Conservation (phyloP, 2,888 invertebrate genomes). For the Coelopa pilipes region DNA sequence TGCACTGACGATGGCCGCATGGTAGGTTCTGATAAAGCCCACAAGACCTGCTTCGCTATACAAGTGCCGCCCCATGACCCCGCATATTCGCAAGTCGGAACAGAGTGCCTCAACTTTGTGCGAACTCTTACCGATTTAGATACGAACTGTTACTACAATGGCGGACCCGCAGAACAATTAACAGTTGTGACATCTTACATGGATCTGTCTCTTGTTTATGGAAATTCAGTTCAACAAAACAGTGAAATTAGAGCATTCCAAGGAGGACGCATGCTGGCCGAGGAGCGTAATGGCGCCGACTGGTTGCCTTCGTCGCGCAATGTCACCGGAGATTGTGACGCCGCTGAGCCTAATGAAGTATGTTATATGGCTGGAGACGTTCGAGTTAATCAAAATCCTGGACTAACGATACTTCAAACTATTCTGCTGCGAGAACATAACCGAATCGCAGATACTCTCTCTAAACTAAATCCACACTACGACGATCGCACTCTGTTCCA, state of each 20-base stretch:
- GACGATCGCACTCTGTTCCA: conserved; percentile 69
- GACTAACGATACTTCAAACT: conserved; percentile 67
- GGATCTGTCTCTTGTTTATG: conserved; percentile 85
- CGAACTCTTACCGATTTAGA: conserved; percentile 75
- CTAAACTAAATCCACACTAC: conserved; percentile 69
- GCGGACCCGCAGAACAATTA: conserved; percentile 75
- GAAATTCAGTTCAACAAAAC: conserved; percentile 76
- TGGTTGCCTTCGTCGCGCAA: conserved; percentile 80
- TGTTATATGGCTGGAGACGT: conserved; percentile 79
- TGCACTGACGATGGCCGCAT: conserved; percentile 73
- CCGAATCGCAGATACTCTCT: conserved; percentile 65
- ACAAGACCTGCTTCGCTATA: conserved; percentile 70
- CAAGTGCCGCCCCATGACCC: conserved; percentile 72
- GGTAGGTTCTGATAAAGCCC: conserved; percentile 65
- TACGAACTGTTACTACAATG: conserved; percentile 71
- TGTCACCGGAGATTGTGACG: conserved; percentile 76
- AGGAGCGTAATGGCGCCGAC: conserved; percentile 73
- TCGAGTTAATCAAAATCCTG: conserved; percentile 68
- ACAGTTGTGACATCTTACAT: conserved; percentile 68
- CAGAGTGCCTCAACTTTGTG: conserved; percentile 76
- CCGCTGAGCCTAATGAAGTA: conserved; percentile 73
- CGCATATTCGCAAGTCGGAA: conserved; percentile 69
- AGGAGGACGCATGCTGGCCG: conserved; percentile 75
- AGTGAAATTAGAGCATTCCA: conserved; percentile 74
- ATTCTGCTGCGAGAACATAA: conserved; percentile 69